phyloP scores from a whole-genome alignment of 2,888 invertebrate species.

The Polyommatus iphigenia region DNA sequence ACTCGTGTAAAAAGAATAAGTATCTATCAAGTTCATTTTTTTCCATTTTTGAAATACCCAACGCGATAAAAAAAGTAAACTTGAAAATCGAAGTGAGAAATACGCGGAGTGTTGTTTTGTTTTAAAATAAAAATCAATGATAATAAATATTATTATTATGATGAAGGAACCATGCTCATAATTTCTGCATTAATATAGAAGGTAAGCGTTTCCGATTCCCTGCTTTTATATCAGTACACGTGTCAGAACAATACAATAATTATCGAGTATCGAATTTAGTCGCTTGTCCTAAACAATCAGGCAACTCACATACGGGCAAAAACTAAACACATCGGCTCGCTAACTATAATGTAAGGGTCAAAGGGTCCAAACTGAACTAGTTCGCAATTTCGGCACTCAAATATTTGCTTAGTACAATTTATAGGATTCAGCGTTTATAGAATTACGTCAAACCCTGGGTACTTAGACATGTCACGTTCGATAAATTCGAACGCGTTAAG shows the following conservation, averaged over 20 bases:
- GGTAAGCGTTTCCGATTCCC: no score
- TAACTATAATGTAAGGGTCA: conserved; percentile 48
- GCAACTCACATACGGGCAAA: conserved; percentile 35
- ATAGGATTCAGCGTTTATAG: conserved; percentile 37
- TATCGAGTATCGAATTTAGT: neutral
- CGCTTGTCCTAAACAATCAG: conserved; percentile 27
- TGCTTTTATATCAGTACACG: neutral
- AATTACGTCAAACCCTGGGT: neutral
- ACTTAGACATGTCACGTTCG: neutral
- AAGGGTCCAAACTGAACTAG: conserved; percentile 56
- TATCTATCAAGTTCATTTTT: no score
- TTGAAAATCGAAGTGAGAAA: neutral
- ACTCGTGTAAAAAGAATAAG: no score
- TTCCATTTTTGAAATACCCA: no score
- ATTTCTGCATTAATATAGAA: neutral
- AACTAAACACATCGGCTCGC: conserved; percentile 56
- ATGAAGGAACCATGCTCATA: neutral
- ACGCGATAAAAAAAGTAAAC: neutral
- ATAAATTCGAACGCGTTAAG: neutral
- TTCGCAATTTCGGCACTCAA: conserved; percentile 48
- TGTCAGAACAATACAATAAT: neutral
- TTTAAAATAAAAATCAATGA: no score
- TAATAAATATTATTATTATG: no score
- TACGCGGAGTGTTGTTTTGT: no score
- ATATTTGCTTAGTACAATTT: conserved; percentile 49